phyloP scores from a whole-genome alignment of 2,797 vertebrate genomes.

The Pteropus rufus region DNA sequence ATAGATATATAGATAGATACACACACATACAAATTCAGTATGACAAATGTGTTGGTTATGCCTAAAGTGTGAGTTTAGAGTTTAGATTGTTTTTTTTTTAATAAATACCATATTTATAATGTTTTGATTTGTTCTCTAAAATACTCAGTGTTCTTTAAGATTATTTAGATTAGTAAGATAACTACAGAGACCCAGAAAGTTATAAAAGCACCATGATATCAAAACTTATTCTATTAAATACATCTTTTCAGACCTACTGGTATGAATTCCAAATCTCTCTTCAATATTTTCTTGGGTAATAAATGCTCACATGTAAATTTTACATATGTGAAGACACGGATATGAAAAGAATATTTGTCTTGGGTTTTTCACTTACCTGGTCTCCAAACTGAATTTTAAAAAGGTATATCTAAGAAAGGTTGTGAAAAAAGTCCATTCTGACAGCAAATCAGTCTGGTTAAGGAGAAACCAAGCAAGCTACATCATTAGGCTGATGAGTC shows the following conservation, averaged over 20 bases:
- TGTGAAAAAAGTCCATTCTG: not conserved
- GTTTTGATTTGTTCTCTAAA: constrained; percentile 6
- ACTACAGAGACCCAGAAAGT: not conserved
- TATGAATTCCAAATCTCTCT: not conserved
- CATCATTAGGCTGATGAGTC: not conserved
- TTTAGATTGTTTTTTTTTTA: not conserved
- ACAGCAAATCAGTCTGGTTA: constrained; percentile 61
- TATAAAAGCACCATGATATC: not conserved
- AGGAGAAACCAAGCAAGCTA: constrained; percentile 61
- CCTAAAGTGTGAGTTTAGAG: not conserved
- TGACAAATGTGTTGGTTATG: not conserved
- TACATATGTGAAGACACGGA: not conserved
- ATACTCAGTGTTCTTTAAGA: not conserved
- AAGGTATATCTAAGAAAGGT: constrained; percentile 48
- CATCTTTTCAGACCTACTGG: not conserved
- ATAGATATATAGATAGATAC: too few relatives aligned
- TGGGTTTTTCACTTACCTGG: not conserved
- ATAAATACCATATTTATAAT: not conserved
- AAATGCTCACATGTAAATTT: constrained; percentile 38
- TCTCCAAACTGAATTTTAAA: constrained; percentile 44
- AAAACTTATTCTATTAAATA: constrained; percentile 15
- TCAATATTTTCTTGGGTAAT: constrained; percentile 25
- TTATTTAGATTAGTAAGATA: constrained; percentile 25
- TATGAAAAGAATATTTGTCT: not conserved
- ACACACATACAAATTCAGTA: not conserved